Conservation (phyloP, 1,140 invertebrate species). For the Eciton burchellii region DNA sequence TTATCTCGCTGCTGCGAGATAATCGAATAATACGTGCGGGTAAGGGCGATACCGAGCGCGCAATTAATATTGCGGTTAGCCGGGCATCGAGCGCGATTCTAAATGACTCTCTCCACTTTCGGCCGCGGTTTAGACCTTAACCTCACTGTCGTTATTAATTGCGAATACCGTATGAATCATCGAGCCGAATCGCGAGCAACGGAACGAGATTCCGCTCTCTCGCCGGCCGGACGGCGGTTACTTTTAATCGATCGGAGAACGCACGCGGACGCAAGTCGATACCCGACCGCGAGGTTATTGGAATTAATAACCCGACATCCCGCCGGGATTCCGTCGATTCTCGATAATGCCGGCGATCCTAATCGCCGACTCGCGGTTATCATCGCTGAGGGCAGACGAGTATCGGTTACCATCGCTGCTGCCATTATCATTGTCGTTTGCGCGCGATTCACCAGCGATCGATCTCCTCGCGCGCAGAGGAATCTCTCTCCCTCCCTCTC, state of each 20-base stretch:
- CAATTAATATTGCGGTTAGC: slow-evolving; percentile 48
- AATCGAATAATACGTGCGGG: slow-evolving; percentile 26
- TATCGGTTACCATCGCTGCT: slow-evolving; percentile 42
- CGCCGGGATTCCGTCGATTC: slow-evolving; percentile 60
- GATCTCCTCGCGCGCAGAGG: slow-evolving; percentile 62
- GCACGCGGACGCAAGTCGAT: slow-evolving; percentile 38
- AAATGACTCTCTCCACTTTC: slow-evolving; percentile 54
- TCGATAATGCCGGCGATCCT: slow-evolving; percentile 66
- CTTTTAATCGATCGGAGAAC: slow-evolving; percentile 54
- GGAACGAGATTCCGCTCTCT: slow-evolving; percentile 9
- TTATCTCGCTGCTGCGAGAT: slow-evolving; percentile 45
- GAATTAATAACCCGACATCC: slow-evolving; percentile 73
- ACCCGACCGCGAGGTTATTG: slow-evolving; percentile 61
- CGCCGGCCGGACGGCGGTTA: background rate
- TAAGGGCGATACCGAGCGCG: slow-evolving; percentile 8
- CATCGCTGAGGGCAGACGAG: background rate
- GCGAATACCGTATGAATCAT: slow-evolving; percentile 35
- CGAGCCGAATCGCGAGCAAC: slow-evolving; percentile 22
- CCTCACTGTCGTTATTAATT: slow-evolving; percentile 50
- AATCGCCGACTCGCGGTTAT: slow-evolving; percentile 52
- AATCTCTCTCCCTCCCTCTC: slow-evolving; percentile 49
- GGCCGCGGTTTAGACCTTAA: slow-evolving; percentile 44
- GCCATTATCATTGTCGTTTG: slow-evolving; percentile 46
- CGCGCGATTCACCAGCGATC: slow-evolving; percentile 59
- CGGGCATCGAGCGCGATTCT: slow-evolving; percentile 37